Evolutionary conservation across 92 coral and sea anemone genomes (phyloP), one percentile per base, ranked within the genome.

Genomic region (Chrysogorgia sp.): DNA sequence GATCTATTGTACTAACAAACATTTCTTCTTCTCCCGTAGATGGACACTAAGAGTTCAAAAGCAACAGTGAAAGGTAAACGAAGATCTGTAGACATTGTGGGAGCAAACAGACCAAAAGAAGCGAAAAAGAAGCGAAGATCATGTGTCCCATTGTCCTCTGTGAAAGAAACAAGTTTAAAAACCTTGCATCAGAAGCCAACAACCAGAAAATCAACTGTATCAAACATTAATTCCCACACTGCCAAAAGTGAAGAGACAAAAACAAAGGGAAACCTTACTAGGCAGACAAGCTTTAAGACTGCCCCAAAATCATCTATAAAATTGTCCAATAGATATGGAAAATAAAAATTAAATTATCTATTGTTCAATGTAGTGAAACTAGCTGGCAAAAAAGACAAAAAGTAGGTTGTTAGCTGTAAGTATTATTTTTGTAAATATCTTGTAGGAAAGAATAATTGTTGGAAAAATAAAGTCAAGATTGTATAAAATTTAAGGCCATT

Each of bases 281-380:
- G 24, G 0, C 33, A 14, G 32, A 57, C 7, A 13, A 57, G 31
- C 34, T 57, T 23, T 57, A 14, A 57, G 23, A 29, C 34, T 23
- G 32, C 62, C 26, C 15, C 48, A 17, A 49, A 49, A 17, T 9
- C 32, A 64, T 8, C 47, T n/a, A n/a, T n/a, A n/a, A 9, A 12
- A 71, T 14, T 21, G 15, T 28, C 57, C 41, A 20, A 71, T 62
- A 6, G 77, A 71, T 14, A 14, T 34, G 25, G 77, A 71, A 71
- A 49, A 71, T 71, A 62, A 71, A n/a, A 50, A 71, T 71, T 29
- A 37, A 50, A 71, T 61, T 48, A 71, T 24, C 50, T 25, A 48
- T 71, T 28, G 4, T 19, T 9, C 77, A 45, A 20, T 62, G 50
- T 52, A 71, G 50, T 32, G 3, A 71, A 35, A 35, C 77, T 71